Evolutionary conservation across 2,888 invertebrate genomes (phyloP).

Genomic region (Malacosoma neustria): DNA sequence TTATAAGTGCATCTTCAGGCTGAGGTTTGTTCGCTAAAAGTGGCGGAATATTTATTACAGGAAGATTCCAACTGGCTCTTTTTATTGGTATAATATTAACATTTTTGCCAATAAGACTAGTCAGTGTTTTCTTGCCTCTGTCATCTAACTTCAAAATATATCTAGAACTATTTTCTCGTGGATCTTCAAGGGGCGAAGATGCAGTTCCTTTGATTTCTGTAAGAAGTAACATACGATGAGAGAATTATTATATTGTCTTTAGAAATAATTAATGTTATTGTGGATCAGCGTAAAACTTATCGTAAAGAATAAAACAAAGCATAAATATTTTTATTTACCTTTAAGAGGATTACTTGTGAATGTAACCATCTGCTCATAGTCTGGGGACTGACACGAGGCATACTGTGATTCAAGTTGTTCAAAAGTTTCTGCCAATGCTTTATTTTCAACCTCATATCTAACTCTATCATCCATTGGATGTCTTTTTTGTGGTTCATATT

Average conservation of each 20-base stretch:
- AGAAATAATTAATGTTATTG: too few species aligned
- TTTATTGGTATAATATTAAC: conserved; percentile 32
- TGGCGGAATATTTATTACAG: conserved; percentile 24
- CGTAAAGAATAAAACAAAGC: too few species aligned
- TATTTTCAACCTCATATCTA: conserved; percentile 15
- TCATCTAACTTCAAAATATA: conserved; percentile 28
- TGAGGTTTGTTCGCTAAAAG: conserved; percentile 24
- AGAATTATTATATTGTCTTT: too few species aligned
- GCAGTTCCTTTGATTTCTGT: conserved; percentile 46
- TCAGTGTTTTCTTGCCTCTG: conserved; percentile 26
- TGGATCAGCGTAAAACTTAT: too few species aligned
- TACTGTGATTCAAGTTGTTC: conserved; percentile 16
- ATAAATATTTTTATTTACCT: too few species aligned
- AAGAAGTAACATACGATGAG: conserved; percentile 18
- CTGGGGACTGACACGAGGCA: conserved; percentile 51
- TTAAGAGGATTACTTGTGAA: conserved; percentile 20
- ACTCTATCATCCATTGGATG: conserved; percentile 15
- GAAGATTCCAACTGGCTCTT: conserved; percentile 27
- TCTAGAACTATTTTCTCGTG: conserved; percentile 38
- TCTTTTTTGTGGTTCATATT: conserved; percentile 20
- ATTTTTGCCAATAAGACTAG: conserved; percentile 27
- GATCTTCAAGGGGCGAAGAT: conserved; percentile 37
- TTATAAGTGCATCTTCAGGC: conserved; percentile 21
- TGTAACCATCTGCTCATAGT: conserved; percentile 26
- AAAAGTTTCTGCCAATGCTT: conserved; percentile 11